Percentiles rank a stretch among this genome's conserved stretches.
These are phyloP conservation scores for Formica aserva DNA, from an alignment of 2,888 invertebrate genomes.

Conservation along the genomic window DNA sequence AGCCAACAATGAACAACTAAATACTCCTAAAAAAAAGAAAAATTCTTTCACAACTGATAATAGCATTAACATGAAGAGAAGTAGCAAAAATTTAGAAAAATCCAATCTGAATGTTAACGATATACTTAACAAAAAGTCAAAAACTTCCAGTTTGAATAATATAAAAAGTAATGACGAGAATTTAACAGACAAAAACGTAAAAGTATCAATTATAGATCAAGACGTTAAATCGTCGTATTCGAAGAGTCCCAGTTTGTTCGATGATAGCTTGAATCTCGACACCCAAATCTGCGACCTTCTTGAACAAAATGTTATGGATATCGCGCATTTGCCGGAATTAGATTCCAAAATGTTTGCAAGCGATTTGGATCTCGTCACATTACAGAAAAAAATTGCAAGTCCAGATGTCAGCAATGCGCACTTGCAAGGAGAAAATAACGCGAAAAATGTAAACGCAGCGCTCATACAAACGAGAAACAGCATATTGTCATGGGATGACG, in stretches of 20 bases:
- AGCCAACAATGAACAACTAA: constrained; percentile 39
- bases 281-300: constrained; percentile 86
- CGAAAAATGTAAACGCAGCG: neutral
- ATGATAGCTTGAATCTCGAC: constrained; percentile 88
- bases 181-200: constrained; percentile 22
- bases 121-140: constrained; percentile 47
- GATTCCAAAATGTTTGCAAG: constrained; percentile 58
- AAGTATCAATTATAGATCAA: constrained; percentile 8
- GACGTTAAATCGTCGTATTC: constrained; percentile 46
- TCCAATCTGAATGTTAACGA: neutral
- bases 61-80: constrained; percentile 17
- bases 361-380: constrained; percentile 21
- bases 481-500: constrained; percentile 75
- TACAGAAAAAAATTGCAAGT: constrained; percentile 5
- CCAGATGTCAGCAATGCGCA: neutral
- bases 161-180: neutral
- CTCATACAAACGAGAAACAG: constrained; percentile 52
- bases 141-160: constrained; percentile 1
- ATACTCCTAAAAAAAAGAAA: neutral
- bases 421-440: constrained; percentile 4
- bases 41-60: neutral
- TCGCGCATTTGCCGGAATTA: constrained; percentile 73
- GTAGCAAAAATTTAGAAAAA: neutral
- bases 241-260: constrained; percentile 87
- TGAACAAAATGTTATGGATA: constrained; percentile 83